Evolutionary conservation across 2,797 vertebrate genomes (phyloP).

Genomic region (Peromyscus aztecus): DNA sequence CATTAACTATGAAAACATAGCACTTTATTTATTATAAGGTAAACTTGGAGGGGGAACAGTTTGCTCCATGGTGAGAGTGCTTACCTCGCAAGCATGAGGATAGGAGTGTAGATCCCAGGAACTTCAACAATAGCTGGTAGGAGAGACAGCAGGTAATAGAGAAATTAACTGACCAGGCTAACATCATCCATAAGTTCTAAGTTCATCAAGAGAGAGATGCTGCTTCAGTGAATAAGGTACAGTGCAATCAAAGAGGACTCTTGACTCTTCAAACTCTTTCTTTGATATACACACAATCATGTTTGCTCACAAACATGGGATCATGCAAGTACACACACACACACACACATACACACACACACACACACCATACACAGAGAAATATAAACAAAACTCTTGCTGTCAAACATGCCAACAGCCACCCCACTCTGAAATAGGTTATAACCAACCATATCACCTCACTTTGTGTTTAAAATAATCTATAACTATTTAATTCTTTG

Average conservation of each 20-base stretch:
- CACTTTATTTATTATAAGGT: not conserved
- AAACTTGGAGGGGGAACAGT: not conserved
- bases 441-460: not conserved
- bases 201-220: not conserved
- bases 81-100: not conserved
- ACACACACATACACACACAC: too few species aligned
- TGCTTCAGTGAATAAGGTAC: not conserved
- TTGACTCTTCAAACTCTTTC: not conserved
- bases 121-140: not conserved
- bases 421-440: not conserved
- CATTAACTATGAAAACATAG: not conserved
- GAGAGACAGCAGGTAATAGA: not conserved
- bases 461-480: not conserved
- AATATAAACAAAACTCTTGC: not conserved
- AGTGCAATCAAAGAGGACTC: not conserved
- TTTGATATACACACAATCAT: not conserved
- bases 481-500: not conserved
- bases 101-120: not conserved
- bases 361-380: not conserved
- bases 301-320: not conserved
- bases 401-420: rapidly evolving
- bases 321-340: not conserved
- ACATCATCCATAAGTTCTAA: not conserved
- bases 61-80: not conserved
- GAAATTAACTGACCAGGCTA: not conserved